These are phyloP conservation scores for Fragum whitleyi DNA, from an alignment of 2,888 invertebrate genomes.

Conservation along the genomic window DNA sequence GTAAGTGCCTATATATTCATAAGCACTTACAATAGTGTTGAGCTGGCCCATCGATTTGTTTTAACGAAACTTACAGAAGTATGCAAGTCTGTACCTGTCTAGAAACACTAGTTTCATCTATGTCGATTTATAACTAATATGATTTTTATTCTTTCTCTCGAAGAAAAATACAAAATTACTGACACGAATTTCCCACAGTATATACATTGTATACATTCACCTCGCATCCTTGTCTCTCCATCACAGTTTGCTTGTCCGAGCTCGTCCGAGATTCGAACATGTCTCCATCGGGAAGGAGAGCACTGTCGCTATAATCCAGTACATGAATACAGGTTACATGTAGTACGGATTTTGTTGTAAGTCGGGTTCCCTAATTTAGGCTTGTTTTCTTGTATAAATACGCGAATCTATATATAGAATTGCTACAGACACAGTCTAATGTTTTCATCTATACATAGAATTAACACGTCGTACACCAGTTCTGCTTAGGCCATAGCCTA, in stretches of 20 bases:
- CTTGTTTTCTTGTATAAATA: slow-evolving; percentile 15
- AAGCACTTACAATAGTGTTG: too few relatives aligned
- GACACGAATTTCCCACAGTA: neutral
- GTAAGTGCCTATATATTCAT: too few relatives aligned
- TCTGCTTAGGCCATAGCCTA: slow-evolving; percentile 31
- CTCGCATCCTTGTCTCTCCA: neutral
- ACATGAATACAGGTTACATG: slow-evolving; percentile 24
- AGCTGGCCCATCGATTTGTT: too few relatives aligned
- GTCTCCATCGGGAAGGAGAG: neutral
- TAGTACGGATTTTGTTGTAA: neutral
- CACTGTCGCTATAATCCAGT: slow-evolving; percentile 6
- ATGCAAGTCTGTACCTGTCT: too few relatives aligned
- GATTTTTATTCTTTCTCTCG: neutral
- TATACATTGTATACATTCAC: slow-evolving; percentile 4
- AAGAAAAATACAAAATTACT: neutral
- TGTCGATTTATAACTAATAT: too few relatives aligned
- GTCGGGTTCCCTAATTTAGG: neutral
- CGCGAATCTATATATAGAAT: slow-evolving; percentile 10
- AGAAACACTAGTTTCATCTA: too few relatives aligned
- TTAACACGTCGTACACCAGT: slow-evolving; percentile 66
- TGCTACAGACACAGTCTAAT: neutral
- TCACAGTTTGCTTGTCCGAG: slow-evolving; percentile 23
- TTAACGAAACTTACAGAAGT: too few relatives aligned
- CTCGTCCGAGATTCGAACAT: slow-evolving; percentile 8
- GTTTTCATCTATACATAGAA: slow-evolving; percentile 72